Evolutionary conservation across 2,888 invertebrate genomes (phyloP).

Genomic region (Stomorhina lunata): DNA sequence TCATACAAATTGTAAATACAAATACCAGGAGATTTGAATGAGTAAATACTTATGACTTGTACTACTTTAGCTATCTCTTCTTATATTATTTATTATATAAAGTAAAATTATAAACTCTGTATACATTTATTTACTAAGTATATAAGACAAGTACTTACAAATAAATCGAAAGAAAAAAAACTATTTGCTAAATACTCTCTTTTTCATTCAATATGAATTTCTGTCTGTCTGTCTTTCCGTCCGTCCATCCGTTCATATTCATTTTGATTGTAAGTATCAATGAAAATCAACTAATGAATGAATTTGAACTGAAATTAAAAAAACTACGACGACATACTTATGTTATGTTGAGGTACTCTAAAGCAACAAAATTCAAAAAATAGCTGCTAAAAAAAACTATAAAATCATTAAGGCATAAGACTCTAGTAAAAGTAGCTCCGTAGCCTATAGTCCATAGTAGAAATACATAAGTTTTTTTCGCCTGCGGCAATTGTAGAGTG

Average conservation of each 20-base stretch:
- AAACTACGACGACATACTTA: background rate
- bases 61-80: no score
- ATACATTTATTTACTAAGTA: background rate
- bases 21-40: no score
- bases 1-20: no score
- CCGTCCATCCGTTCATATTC: background rate
- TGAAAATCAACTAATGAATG: slow-evolving; percentile 65
- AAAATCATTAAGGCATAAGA: slow-evolving; percentile 19
- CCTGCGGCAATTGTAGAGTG: slow-evolving; percentile 35
- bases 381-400: background rate
- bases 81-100: no score
- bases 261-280: slow-evolving; percentile 51
- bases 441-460: no score
- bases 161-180: background rate
- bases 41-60: no score
- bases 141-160: background rate
- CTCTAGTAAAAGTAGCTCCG: slow-evolving; percentile 41
- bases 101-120: background rate
- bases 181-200: background rate
- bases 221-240: background rate
- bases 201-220: background rate
- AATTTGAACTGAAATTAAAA: slow-evolving; percentile 43
- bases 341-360: background rate
- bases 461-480: no score
- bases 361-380: slow-evolving; percentile 34